These are phyloP conservation scores for Meriones psammophilus DNA, from an alignment of 2,797 vertebrate species.

Conservation along the genomic window DNA sequence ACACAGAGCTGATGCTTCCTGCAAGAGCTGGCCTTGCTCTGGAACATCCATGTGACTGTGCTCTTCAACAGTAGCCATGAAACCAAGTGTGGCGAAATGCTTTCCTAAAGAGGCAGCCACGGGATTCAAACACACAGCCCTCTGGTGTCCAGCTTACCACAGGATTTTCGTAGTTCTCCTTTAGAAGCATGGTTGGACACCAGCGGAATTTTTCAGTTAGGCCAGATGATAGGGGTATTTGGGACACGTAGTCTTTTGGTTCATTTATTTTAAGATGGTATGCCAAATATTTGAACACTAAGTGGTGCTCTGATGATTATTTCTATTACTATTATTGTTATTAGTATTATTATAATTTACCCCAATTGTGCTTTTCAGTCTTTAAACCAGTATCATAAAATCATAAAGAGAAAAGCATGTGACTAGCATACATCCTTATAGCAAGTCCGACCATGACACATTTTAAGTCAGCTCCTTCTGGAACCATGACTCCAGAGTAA, in stretches of 20 bases:
- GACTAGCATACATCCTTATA: constrained; percentile 61
- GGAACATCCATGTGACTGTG: not conserved
- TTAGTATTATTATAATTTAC: not conserved
- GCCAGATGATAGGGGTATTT: not conserved
- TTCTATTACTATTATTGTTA: not conserved
- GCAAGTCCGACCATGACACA: constrained; percentile 50
- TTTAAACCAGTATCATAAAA: constrained; percentile 73
- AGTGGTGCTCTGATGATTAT: not conserved
- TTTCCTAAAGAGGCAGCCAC: constrained; percentile 31
- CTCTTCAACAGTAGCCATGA: constrained; percentile 73
- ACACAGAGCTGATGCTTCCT: constrained; percentile 10
- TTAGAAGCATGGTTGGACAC: constrained; percentile 9
- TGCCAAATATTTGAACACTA: not conserved
- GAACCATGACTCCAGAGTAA: constrained; percentile 70
- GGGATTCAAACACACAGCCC: not conserved
- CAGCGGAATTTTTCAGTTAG: not conserved
- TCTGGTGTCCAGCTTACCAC: not conserved
- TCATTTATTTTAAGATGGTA: constrained; percentile 17
- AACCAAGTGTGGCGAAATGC: constrained; percentile 38
- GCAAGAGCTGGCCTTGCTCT: constrained; percentile 66
- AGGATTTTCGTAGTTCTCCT: constrained; percentile 25
- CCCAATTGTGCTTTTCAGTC: constrained; percentile 76
- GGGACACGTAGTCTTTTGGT: not conserved
- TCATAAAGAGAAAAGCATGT: constrained; percentile 68
- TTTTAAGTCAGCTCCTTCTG: constrained; percentile 75